Evolutionary conservation across 2,797 vertebrate species (phyloP).

Genomic region (Decapterus maruadsi): DNA sequence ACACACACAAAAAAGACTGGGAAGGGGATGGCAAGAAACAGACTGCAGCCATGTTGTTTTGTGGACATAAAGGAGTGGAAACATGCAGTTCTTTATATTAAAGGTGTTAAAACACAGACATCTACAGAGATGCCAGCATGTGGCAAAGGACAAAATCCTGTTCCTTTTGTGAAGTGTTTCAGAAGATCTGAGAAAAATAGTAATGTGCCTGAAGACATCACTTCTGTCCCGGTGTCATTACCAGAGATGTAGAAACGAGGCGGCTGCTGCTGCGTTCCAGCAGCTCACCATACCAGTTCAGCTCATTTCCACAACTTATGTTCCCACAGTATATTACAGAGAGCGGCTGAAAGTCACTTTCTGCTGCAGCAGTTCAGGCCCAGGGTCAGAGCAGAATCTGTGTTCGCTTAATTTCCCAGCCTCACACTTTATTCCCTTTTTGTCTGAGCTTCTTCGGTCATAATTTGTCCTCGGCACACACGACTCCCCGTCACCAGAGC

Average conservation of each 20-base stretch:
- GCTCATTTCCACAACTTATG: constrained; percentile 16
- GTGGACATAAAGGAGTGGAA: neutral
- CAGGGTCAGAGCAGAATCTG: constrained; percentile 10
- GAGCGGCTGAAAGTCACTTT: constrained; percentile 14
- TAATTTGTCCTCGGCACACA: neutral
- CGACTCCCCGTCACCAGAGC: neutral
- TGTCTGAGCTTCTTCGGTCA: neutral
- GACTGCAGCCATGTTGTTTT: neutral
- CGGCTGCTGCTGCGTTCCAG: neutral
- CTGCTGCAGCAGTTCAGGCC: neutral
- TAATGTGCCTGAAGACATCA: neutral
- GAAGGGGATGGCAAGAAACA: constrained; percentile 17
- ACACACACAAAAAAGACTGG: neutral
- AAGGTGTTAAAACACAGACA: neutral
- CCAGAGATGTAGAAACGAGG: neutral
- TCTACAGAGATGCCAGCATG: neutral
- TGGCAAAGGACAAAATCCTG: neutral
- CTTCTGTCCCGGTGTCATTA: neutral
- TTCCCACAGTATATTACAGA: constrained; percentile 18
- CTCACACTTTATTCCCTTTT: neutral
- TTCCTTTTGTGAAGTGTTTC: neutral
- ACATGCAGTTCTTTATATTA: neutral
- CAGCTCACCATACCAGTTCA: constrained; percentile 10
- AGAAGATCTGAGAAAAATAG: neutral
- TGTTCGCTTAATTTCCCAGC: neutral